Evolutionary conservation across 2,888 invertebrate species (phyloP).

Genomic region (Cheilosia soror): DNA sequence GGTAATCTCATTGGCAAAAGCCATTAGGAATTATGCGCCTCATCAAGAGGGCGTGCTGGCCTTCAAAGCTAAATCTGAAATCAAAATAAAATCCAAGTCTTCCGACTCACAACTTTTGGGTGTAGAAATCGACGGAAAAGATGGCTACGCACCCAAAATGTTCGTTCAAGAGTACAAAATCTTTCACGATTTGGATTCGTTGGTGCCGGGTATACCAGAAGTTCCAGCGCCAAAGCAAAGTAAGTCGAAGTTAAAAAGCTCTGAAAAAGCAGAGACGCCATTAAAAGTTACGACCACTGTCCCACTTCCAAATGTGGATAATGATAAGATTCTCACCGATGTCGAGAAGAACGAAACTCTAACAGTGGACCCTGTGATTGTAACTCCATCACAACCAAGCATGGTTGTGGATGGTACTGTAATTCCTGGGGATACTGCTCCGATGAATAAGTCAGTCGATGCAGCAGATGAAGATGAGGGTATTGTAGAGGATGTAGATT

Average conservation of each 20-base stretch:
- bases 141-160: conserved; percentile 87
- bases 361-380: conserved; percentile 33
- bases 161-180: conserved; percentile 87
- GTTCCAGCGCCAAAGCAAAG: conserved; percentile 16
- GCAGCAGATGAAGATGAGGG: conserved; percentile 13
- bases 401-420: conserved; percentile 89
- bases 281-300: conserved; percentile 40
- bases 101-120: conserved; percentile 87
- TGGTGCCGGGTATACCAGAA: conserved; percentile 83
- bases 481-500: conserved; percentile 21
- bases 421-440: conserved; percentile 79
- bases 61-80: conserved; percentile 85
- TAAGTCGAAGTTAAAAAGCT: conserved; percentile 60
- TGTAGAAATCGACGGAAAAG: conserved; percentile 87
- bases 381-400: conserved; percentile 77
- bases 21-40: conserved; percentile 86
- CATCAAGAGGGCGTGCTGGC: conserved; percentile 86
- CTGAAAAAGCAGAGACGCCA: conserved; percentile 29
- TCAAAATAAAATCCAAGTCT: conserved; percentile 89
- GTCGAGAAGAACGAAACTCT: conserved; percentile 36
- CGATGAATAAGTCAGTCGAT: background rate
- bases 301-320: conserved; percentile 75
- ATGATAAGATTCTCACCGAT: conserved; percentile 67
- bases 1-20: conserved; percentile 85
- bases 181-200: conserved; percentile 80